phyloP scores from a whole-genome alignment of 2,797 vertebrate species.

The Falco concolor region DNA sequence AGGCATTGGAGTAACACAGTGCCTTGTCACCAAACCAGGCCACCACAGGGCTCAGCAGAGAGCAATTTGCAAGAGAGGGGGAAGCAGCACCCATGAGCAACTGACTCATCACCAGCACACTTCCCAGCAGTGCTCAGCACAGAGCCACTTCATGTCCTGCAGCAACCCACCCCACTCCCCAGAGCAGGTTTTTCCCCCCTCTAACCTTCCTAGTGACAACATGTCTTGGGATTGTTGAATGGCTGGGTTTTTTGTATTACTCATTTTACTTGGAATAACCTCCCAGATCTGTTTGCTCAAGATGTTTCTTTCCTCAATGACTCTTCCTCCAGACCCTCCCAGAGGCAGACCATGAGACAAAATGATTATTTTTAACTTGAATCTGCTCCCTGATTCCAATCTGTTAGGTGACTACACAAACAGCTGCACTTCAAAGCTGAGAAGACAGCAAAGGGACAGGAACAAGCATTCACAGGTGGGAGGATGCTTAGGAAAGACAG shows the following conservation, averaged over 20 bases:
- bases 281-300: neutral
- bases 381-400: neutral
- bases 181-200: neutral
- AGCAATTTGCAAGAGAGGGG: neutral
- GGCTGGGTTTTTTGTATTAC: neutral
- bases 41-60: neutral
- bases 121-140: neutral
- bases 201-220: neutral
- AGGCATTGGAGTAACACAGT: neutral
- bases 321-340: neutral
- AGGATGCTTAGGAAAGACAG: neutral
- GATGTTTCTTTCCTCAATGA: neutral
- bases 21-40: neutral
- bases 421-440: neutral
- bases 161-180: neutral
- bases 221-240: neutral
- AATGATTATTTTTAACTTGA: neutral
- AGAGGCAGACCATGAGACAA: neutral
- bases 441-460: neutral
- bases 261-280: neutral
- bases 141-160: neutral
- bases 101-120: rapidly evolving
- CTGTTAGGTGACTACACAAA: neutral
- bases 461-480: neutral
- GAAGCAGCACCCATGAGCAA: rapidly evolving